Base-by-base conservation (phyloP, 2,797 vertebrate species). In the Kryptolebias ocellatus region DNA sequence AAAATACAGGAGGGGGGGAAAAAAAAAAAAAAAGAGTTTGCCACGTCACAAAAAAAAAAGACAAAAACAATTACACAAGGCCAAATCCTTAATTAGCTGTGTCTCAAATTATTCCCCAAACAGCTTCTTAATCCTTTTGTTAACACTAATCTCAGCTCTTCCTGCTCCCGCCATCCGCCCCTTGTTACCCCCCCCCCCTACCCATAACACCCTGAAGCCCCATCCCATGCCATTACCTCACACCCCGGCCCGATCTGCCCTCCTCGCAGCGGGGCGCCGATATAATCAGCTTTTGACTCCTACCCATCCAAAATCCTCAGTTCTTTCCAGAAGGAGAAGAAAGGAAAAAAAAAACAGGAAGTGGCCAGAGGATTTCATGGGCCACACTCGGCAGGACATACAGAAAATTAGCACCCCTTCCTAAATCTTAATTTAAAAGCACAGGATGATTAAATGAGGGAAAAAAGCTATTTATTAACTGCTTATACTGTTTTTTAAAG, bases 231-330 rank as follows among this genome's bases (percentile, higher is more conserved):
- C 74, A 52, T 80, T 74, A 72, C 65, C 62, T 76, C 80, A 56
- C 12, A 42, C 68, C 69, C 65, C 55, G 34, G 76, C 73, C 82
- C 34, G 75, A 50, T 79, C 76, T 75, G 83, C 77, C 85, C 79
- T 76, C 67, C 55, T 72, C 89, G 74, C 88, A 80, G 85, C 60
- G 7, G 85, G 87, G 66, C 69, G 79, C 80, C 79, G 83, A 89
- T 89, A 84, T 90, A 90, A 91, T 91, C 89, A 89, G 88, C 82
- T 90, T 91, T 87, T n/a, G 77, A 89, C 85, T 63, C 73, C 75
- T 76, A 57, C 62, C 72, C 39, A 3, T 79, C 80, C 84, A 24
- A 24, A 86, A 81, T 83, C 85, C 80, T 60, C 76, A 87, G 83
- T 87, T 83, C 87, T 80, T 73, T 75, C 80, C 81, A 87, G 87